Evolutionary conservation across 2,797 vertebrate genomes (phyloP), one percentile per base, ranked within the genome.

Genomic region (Tragopan temminckii): DNA sequence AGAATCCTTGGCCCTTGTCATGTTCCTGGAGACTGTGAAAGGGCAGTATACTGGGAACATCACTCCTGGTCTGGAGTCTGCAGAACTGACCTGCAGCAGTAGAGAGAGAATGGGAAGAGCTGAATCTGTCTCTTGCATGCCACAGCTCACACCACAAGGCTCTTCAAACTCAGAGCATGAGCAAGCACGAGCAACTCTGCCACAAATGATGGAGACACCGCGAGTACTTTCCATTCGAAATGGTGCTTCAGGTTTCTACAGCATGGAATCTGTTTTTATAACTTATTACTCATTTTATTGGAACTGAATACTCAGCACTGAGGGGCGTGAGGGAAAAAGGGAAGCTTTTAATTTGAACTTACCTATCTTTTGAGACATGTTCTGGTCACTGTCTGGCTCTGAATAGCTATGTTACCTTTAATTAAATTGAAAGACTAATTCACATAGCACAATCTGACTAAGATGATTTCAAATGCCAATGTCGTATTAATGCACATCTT

Each of bases 341-440:
- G 15, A 36, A 66, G 3, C 7, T 20, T 38, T 62, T n/a, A 8
- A 55, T 23, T 5, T 7, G 5, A 36, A n/a, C 3, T 40, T 18
- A 6, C 5, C 2, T 6, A 3, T 3, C 36, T 43, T 48, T 24
- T 20, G 52, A 45, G 19, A 36, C 53, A 40, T 9, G 24, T 74
- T 53, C 42, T 36, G 66, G 66, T 18, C 3, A 1, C 29, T 29
- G 12, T 48, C 27, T 78, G 42, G 8, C 24, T 68, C 21, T 64
- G 24, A 85, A 66, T 4, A 31, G 8, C 6, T 42, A 7, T 63
- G 14, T 35, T 57, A 48, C 33, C 3, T 2, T n/a, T 46, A 52
- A 24, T 52, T 76, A 80, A 71, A 64, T 57, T 59, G 55, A 82
- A 92, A 89, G 29, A 35, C 14, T 50, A 46, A 43, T 50, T 78